Conservation (phyloP, 2,797 vertebrate species). For the Chelon labrosus region DNA sequence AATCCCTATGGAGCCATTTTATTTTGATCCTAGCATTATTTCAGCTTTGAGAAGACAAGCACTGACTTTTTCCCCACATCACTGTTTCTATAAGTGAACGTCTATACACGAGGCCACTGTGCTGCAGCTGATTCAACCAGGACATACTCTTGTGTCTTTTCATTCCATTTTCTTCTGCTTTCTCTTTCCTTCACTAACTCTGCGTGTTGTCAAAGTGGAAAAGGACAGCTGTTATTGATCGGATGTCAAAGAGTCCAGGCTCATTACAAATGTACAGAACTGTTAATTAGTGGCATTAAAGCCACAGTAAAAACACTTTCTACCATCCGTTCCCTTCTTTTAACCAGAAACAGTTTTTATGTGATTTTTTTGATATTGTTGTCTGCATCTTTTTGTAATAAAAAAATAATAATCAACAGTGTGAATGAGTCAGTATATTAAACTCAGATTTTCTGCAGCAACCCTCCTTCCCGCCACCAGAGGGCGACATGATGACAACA, state of each 20-base stretch:
- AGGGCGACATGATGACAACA: background rate
- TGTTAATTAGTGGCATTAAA: background rate
- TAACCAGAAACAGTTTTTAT: conserved; percentile 36
- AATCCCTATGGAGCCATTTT: background rate
- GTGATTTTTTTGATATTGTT: conserved; percentile 61
- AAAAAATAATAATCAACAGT: conserved; percentile 39
- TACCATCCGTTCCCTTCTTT: conserved; percentile 21
- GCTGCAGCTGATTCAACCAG: background rate
- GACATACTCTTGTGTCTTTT: background rate
- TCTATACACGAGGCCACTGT: too few relatives aligned
- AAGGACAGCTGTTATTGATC: background rate
- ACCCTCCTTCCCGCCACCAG: conserved; percentile 14
- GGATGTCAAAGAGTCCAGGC: background rate
- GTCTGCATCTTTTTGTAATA: conserved; percentile 59
- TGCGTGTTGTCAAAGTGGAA: conserved; percentile 23
- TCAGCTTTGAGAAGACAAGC: conserved; percentile 25
- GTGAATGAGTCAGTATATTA: background rate
- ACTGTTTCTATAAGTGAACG: too few relatives aligned
- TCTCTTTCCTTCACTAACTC: conserved; percentile 9
- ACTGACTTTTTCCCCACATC: conserved; percentile 14
- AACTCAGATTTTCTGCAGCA: too few relatives aligned
- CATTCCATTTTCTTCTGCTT: conserved; percentile 10
- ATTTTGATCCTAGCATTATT: background rate
- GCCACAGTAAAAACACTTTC: background rate
- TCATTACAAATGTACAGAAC: background rate